Base-by-base conservation (phyloP, 37 sponge, comb jelly and placozoan species). In the Aplysina aerophoba region DNA sequence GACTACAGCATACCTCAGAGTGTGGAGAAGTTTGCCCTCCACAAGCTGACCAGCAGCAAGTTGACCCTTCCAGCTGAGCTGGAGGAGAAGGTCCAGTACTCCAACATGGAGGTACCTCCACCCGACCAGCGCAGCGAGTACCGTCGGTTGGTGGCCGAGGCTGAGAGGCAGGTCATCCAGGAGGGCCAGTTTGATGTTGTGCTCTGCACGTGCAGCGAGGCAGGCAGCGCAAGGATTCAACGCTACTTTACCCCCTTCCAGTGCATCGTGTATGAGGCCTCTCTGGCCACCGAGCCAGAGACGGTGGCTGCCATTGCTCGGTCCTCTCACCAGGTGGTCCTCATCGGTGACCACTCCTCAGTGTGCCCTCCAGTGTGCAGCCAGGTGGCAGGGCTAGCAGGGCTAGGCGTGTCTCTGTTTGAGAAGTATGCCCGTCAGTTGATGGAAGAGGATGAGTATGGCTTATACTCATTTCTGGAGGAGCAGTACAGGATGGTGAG, bases 401-500 rank as follows among this genome's bases (percentile, higher is more conserved):
- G 93, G 15, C 84, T 93, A 0, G 53, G 75, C 1, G 86, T 67
- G n/a, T 93, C 93, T 34, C 82, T 93, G 25, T 93, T 93, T 87
- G 74, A 93, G 55, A 79, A 90, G 55, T 87, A 89, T 86, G 87
- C 87, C 50, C 28, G 82, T 24, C 67, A 22, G n/a, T 0, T 69
- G 4, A 55, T 63, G 30, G 28, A 44, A 15, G 71, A 25, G 4
- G 13, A 69, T 35, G 17, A n/a, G 50, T 44, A 44, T 44, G 50
- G 50, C 50, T 44, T 44, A 8, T 44, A 44, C 50, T 44, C 50
- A 44, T 44, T 44, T 44, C 50, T 44, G 50, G 50, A 34, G 71
- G 71, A 69, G 33, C 93, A 93, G 44, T 93, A 89, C 82, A 82
- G 93, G 31, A 93, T 93, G 93, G 93, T 93, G 44, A 81, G 88